Percentiles rank a stretch among this genome's conserved stretches.
Evolutionary conservation across 2,113 vertebrate genomes (phyloP).

Genomic region (Antechinus stuartii): DNA sequence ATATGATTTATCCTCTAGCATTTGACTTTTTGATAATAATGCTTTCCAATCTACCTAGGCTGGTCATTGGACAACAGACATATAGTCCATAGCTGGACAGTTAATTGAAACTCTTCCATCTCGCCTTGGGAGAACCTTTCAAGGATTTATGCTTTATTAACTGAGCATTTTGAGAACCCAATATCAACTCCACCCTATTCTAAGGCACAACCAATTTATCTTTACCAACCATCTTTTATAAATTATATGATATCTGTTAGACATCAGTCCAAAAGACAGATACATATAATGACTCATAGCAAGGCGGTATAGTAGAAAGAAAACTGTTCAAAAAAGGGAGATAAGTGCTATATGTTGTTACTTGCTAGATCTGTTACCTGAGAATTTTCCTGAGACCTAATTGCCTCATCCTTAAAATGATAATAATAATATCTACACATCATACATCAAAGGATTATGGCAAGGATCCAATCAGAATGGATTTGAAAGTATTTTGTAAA

Average conservation of each 20-base stretch:
- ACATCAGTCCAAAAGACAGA: background rate
- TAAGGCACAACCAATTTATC: background rate
- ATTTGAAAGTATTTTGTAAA: background rate
- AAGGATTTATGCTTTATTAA: background rate
- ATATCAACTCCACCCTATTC: background rate
- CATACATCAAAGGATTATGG: background rate
- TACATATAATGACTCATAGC: background rate
- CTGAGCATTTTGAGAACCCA: background rate
- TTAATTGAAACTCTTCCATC: background rate
- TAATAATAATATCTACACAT: background rate
- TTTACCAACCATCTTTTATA: background rate
- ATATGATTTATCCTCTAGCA: background rate
- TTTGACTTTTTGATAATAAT: background rate
- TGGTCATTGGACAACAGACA: background rate
- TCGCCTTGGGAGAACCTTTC: background rate
- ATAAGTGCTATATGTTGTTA: background rate
- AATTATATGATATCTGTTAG: background rate
- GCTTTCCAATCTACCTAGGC: background rate
- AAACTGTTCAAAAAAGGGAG: background rate
- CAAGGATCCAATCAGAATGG: background rate
- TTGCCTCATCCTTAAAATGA: background rate
- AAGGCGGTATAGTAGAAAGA: background rate
- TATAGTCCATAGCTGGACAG: background rate
- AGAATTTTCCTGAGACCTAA: background rate
- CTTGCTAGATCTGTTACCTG: background rate